Evolutionary conservation across 2,113 vertebrate genomes (phyloP).

Genomic region (Tyrannus savana): DNA sequence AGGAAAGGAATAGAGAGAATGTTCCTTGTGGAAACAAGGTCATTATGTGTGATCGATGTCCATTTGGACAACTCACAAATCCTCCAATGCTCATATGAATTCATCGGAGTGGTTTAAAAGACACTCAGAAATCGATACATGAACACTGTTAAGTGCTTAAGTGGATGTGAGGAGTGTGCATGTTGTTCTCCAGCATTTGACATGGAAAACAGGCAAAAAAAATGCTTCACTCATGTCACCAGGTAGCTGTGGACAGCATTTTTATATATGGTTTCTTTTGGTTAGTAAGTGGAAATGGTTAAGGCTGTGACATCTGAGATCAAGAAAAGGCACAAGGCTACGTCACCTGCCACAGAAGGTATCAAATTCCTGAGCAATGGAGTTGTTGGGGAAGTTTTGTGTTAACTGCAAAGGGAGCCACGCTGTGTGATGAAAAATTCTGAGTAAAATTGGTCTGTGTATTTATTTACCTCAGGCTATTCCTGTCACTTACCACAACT

Average conservation of each 20-base stretch:
- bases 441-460: neutral
- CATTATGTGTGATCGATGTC: slow-evolving; percentile 21
- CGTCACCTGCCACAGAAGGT: neutral
- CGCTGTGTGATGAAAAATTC: neutral
- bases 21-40: neutral
- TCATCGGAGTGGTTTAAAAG: slow-evolving; percentile 41
- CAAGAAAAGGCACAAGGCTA: neutral
- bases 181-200: slow-evolving; percentile 4
- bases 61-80: slow-evolving; percentile 26
- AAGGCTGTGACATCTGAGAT: neutral
- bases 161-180: neutral
- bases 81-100: neutral
- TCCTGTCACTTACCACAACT: neutral
- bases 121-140: slow-evolving; percentile 4
- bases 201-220: neutral
- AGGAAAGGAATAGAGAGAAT: neutral
- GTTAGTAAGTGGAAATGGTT: neutral
- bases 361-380: neutral
- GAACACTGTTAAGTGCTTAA: slow-evolving; percentile 56
- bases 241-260: neutral
- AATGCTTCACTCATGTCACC: neutral
- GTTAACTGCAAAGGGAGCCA: neutral
- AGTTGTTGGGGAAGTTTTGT: neutral
- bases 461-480: slow-evolving; percentile 29
- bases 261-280: neutral